phyloP scores from a whole-genome alignment of 2,888 invertebrate species.

The Incurvaria masculella region DNA sequence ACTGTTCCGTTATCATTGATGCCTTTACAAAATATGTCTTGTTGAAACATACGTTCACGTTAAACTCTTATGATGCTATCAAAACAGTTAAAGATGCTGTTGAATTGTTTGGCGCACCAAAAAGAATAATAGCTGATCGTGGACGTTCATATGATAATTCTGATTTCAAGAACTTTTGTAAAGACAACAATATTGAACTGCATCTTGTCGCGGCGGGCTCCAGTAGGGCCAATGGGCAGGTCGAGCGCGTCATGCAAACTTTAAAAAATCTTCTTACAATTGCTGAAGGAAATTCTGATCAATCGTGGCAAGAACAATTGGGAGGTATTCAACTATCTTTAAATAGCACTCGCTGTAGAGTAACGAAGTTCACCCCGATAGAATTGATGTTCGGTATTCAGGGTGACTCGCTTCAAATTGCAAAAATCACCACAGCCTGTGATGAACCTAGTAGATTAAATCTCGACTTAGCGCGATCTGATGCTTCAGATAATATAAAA shows the following conservation, averaged over 20 bases:
- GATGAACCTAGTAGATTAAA: background rate
- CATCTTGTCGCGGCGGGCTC: slow-evolving; percentile 8
- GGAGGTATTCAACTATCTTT: slow-evolving; percentile 4
- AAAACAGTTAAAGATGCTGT: too few species aligned
- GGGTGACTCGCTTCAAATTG: background rate
- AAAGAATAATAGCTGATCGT: slow-evolving; percentile 10
- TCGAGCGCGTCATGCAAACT: slow-evolving; percentile 3
- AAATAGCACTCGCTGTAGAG: too few species aligned
- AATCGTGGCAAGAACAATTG: slow-evolving; percentile 2
- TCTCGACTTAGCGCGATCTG: too few species aligned
- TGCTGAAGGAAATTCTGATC: background rate
- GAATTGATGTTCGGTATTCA: slow-evolving; percentile 9
- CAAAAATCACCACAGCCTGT: background rate
- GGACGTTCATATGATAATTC: slow-evolving; percentile 10
- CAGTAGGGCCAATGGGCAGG: slow-evolving; percentile 3
- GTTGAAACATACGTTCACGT: slow-evolving; percentile 1
- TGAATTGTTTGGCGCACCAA: too few species aligned
- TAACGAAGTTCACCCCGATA: background rate
- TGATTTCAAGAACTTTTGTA: slow-evolving; percentile 10
- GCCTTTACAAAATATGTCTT: slow-evolving; percentile 7
- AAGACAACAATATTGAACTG: slow-evolving; percentile 8
- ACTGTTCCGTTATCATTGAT: too few species aligned
- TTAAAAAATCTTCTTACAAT: slow-evolving; percentile 2
- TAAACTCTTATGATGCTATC: slow-evolving; percentile 3
- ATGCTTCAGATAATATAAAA: background rate